These are phyloP conservation scores for Speoplatyrhinus poulsoni DNA, from an alignment of 2,113 vertebrate genomes.

Conservation along the genomic window DNA sequence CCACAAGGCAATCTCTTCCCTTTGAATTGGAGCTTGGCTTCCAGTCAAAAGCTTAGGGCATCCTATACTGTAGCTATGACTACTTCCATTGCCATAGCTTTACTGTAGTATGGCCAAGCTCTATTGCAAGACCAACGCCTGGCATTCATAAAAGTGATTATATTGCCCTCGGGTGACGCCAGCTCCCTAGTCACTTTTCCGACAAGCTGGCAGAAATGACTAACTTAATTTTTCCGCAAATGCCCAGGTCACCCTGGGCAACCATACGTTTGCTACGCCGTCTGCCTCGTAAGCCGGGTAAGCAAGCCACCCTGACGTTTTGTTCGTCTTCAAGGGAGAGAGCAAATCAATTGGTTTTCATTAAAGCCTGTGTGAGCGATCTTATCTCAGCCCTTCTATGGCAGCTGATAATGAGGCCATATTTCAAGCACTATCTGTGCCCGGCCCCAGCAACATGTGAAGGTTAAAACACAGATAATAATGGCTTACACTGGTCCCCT, in stretches of 20 bases:
- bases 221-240: slow-evolving; percentile 32
- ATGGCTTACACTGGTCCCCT: slow-evolving; percentile 43
- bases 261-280: slow-evolving; percentile 18
- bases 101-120: slow-evolving; percentile 10
- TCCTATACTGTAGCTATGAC: slow-evolving; percentile 19
- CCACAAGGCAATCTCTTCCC: slow-evolving; percentile 47
- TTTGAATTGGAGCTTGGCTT: slow-evolving; percentile 45
- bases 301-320: slow-evolving; percentile 20
- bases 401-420: slow-evolving; percentile 69
- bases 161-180: slow-evolving; percentile 28
- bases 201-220: slow-evolving; percentile 34
- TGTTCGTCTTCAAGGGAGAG: slow-evolving; percentile 42
- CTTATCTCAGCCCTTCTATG: slow-evolving; percentile 55
- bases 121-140: slow-evolving; percentile 25
- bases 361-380: slow-evolving; percentile 59
- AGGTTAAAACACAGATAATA: slow-evolving; percentile 73
- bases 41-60: slow-evolving; percentile 31
- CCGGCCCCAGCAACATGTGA: slow-evolving; percentile 58
- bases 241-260: slow-evolving; percentile 48
- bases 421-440: slow-evolving; percentile 64
- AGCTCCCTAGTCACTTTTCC: slow-evolving; percentile 16
- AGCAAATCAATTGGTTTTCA: slow-evolving; percentile 73
- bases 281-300: slow-evolving; percentile 12
- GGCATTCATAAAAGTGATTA: slow-evolving; percentile 39
- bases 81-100: slow-evolving; percentile 12